A percentile compares a stretch with the other conserved stretches of the same genome.
Conservation (phyloP, 2,888 invertebrate species). For the Standfussiana lucernea region DNA sequence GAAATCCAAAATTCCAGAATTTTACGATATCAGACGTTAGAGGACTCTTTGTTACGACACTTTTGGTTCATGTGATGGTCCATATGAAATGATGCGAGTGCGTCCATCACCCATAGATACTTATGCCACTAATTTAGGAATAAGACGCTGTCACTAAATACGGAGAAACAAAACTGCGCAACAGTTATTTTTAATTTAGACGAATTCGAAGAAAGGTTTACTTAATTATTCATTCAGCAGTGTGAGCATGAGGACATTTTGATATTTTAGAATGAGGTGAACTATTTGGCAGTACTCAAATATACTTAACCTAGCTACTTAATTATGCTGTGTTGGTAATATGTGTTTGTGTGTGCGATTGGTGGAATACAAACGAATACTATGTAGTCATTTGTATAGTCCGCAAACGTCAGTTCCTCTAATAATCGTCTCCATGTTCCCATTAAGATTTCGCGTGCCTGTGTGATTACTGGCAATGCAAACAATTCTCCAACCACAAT, state of each 20-base stretch:
- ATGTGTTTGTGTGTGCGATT: neutral
- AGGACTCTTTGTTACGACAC: neutral
- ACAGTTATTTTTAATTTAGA: conserved; percentile 34
- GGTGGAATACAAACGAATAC: neutral
- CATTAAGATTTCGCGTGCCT: conserved; percentile 42
- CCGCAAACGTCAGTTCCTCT: conserved; percentile 33
- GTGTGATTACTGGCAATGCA: conserved; percentile 51
- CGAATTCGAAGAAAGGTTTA: conserved; percentile 33
- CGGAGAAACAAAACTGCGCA: conserved; percentile 32
- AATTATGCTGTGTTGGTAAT: neutral
- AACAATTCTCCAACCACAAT: conserved; percentile 68
- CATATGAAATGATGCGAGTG: neutral
- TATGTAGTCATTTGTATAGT: neutral
- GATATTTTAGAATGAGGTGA: conserved; percentile 11
- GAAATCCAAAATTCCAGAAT: neutral
- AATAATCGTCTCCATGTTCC: conserved; percentile 39
- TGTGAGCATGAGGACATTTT: neutral
- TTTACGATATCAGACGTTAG: neutral
- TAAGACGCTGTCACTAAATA: conserved; percentile 29
- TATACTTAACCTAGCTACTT: neutral
- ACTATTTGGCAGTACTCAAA: conserved; percentile 3
- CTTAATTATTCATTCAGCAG: conserved; percentile 11
- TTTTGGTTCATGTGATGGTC: neutral
- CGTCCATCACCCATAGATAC: neutral
- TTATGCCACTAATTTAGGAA: conserved; percentile 17